These are phyloP conservation scores for Nothocercus julius DNA, from an alignment of 2,113 vertebrate genomes.

Conservation along the genomic window DNA sequence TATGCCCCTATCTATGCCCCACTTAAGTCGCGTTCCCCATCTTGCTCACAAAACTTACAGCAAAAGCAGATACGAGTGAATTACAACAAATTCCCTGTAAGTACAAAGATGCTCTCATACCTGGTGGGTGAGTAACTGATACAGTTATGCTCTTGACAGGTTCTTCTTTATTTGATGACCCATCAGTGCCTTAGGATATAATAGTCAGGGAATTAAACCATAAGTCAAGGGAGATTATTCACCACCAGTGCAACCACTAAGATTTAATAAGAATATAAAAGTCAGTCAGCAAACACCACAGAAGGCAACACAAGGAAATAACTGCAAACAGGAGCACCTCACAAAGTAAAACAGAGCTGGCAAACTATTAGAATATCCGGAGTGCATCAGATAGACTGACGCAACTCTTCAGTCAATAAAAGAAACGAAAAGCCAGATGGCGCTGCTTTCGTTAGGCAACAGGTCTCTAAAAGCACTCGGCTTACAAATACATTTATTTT, in stretches of 20 bases:
- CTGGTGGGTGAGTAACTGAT: background rate
- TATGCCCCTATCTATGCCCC: background rate
- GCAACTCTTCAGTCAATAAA: background rate
- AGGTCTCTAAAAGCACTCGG: background rate
- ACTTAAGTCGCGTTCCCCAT: background rate
- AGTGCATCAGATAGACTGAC: background rate
- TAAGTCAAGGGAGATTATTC: background rate
- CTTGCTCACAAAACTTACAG: background rate
- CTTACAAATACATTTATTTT: accelerated
- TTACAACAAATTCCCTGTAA: background rate
- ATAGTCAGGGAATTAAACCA: no score
- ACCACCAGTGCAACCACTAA: background rate
- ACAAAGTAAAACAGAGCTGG: background rate
- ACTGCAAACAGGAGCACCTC: background rate
- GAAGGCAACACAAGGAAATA: background rate
- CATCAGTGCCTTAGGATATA: background rate
- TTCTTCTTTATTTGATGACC: background rate
- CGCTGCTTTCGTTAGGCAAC: slow-evolving; percentile 13
- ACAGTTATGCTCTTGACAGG: background rate
- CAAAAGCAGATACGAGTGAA: background rate
- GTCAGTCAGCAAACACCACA: background rate
- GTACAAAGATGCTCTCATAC: background rate
- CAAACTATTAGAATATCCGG: background rate
- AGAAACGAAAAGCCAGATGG: slow-evolving; percentile 37
- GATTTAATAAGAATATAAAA: background rate